Percentiles rank a stretch among this genome's conserved stretches.
Evolutionary conservation across 2,113 vertebrate species (phyloP).

Genomic region (Podilymbus podiceps): DNA sequence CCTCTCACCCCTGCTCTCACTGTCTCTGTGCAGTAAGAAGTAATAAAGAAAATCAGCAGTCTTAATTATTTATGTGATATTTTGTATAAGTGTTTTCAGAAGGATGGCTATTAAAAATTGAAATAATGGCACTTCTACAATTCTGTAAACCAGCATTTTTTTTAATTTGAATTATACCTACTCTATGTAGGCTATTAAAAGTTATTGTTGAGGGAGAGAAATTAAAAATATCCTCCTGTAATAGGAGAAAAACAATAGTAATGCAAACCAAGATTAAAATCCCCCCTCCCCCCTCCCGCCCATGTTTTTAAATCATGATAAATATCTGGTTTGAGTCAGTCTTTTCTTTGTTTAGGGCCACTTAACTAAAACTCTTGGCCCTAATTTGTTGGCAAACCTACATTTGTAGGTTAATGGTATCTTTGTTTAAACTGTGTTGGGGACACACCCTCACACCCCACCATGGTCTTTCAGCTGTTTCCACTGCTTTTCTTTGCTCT

Average conservation of each 20-base stretch:
- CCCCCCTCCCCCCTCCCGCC: too few relatives aligned
- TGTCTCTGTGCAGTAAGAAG: background rate
- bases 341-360: background rate
- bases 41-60: background rate
- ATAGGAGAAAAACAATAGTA: background rate
- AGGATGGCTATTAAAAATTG: background rate
- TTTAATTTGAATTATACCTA: background rate
- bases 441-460: too few relatives aligned
- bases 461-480: background rate
- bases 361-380: background rate
- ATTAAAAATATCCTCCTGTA: background rate
- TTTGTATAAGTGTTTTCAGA: background rate
- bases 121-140: background rate
- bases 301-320: background rate
- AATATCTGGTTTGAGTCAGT: background rate
- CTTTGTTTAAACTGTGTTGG: constrained; percentile 9
- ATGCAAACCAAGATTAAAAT: background rate
- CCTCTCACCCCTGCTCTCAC: background rate
- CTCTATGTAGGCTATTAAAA: background rate
- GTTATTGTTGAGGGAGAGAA: background rate
- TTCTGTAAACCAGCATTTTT: background rate
- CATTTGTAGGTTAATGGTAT: background rate
- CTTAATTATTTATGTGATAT: background rate
- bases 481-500: background rate
- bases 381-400: background rate